Evolutionary conservation across 2,113 vertebrate species (phyloP).

Genomic region (Neogale vison): DNA sequence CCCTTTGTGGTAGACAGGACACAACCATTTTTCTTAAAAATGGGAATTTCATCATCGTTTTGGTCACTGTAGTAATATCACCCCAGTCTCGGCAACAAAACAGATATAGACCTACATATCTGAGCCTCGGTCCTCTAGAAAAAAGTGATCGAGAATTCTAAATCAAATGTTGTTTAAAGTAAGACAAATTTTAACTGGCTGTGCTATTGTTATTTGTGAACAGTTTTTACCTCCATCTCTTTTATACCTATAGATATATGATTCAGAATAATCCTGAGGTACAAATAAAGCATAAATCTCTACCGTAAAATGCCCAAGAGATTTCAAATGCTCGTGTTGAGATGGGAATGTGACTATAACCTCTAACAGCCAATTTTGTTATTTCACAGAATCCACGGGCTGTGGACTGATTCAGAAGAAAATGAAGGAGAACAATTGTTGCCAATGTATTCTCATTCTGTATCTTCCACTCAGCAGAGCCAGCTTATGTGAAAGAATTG

Average conservation of each 20-base stretch:
- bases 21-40: slow-evolving; percentile 76
- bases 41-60: slow-evolving; percentile 76
- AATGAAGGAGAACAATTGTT: slow-evolving; percentile 15
- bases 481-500: background rate
- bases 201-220: background rate
- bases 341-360: slow-evolving; percentile 24
- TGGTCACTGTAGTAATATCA: slow-evolving; percentile 76
- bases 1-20: slow-evolving; percentile 58
- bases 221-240: background rate
- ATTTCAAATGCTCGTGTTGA: slow-evolving; percentile 24
- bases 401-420: slow-evolving; percentile 24
- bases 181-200: slow-evolving; percentile 36
- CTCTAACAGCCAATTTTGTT: background rate
- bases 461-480: background rate
- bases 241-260: slow-evolving; percentile 46
- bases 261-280: slow-evolving; percentile 3
- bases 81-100: slow-evolving; percentile 45
- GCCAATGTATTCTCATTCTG: background rate
- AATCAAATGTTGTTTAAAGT: slow-evolving; percentile 56
- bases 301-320: slow-evolving; percentile 1
- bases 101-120: background rate
- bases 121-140: slow-evolving; percentile 58
- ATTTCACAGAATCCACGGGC: background rate
- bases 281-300: slow-evolving; percentile 8
- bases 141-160: slow-evolving; percentile 53